Evolutionary conservation across 2,113 vertebrate genomes (phyloP).

Genomic region (Pitta sordida): DNA sequence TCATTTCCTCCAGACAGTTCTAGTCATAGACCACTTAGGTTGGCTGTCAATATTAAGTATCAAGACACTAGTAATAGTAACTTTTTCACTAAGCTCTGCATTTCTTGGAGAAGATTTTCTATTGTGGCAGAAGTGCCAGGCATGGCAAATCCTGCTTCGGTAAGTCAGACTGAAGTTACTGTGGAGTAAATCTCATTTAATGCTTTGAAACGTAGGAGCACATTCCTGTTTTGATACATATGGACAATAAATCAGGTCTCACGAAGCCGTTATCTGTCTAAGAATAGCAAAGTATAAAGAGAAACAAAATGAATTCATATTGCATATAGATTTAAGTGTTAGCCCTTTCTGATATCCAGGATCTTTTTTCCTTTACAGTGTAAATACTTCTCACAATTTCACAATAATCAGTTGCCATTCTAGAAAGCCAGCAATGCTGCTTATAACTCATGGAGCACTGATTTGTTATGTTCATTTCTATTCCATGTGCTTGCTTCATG

Average conservation of each 20-base stretch:
- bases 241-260: conserved; percentile 51
- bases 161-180: conserved; percentile 64
- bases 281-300: conserved; percentile 47
- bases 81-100: conserved; percentile 50
- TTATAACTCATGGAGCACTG: neutral
- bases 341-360: neutral
- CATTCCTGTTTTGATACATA: conserved; percentile 46
- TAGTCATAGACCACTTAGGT: neutral
- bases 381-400: neutral
- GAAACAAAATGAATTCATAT: conserved; percentile 42
- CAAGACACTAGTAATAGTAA: neutral
- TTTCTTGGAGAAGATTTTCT: conserved; percentile 62
- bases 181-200: conserved; percentile 71
- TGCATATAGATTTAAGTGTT: conserved; percentile 12
- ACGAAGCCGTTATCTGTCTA: conserved; percentile 2
- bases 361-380: neutral
- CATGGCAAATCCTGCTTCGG: conserved; percentile 60
- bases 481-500: neutral
- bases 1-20: neutral
- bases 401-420: neutral
- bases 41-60: conserved; percentile 10
- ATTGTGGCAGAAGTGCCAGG: conserved; percentile 46
- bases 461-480: neutral
- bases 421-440: neutral
- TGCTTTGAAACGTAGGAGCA: conserved; percentile 40